Evolutionary conservation across 2,888 invertebrate species (phyloP).

Genomic region (Heteromurus nitidus): DNA sequence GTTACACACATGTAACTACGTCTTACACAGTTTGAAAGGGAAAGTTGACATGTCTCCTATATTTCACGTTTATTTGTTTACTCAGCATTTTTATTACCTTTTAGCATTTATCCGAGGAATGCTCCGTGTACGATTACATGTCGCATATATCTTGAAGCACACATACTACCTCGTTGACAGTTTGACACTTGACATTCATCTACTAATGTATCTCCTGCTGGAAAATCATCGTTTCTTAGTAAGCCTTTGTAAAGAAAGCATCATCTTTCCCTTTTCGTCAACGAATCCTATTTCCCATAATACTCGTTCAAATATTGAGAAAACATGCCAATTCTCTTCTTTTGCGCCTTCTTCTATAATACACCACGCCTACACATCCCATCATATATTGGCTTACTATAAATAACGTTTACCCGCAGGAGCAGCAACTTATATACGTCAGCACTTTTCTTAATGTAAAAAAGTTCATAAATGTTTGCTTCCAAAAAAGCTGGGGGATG

Average conservation of each 20-base stretch:
- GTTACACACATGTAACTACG: too few relatives aligned
- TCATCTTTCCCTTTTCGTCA: not conserved
- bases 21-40: too few relatives aligned
- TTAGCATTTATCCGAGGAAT: too few relatives aligned
- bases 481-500: not conserved
- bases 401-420: too few relatives aligned
- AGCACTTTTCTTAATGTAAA: too few relatives aligned
- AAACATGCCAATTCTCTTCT: slow-evolving; percentile 21
- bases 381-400: not conserved
- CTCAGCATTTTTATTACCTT: too few relatives aligned
- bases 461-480: not conserved
- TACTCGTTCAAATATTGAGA: slow-evolving; percentile 8
- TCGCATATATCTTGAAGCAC: too few relatives aligned
- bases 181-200: slow-evolving; percentile 9
- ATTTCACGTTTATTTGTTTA: too few relatives aligned
- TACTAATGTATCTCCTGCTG: slow-evolving; percentile 16
- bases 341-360: not conserved
- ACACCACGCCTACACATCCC: not conserved
- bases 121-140: too few relatives aligned
- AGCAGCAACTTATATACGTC: too few relatives aligned
- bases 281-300: not conserved
- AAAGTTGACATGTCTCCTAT: too few relatives aligned
- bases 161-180: too few relatives aligned
- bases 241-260: slow-evolving; percentile 9
- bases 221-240: not conserved